Evolutionary conservation across 2,113 vertebrate species (phyloP).

Genomic region (Hydropotes inermis): DNA sequence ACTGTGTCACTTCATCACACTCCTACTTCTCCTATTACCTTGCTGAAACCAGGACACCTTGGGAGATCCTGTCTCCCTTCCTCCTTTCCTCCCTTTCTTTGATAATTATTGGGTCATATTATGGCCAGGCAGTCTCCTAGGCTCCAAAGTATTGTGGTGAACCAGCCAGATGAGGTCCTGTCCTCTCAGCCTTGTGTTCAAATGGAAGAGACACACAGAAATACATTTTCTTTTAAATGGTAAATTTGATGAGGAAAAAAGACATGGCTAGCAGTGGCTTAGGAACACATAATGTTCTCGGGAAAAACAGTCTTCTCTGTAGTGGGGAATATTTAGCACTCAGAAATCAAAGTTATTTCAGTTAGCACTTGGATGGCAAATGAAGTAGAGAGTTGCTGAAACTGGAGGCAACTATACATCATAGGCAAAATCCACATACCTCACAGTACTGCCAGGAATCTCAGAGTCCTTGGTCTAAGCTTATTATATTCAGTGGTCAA

Average conservation of each 20-base stretch:
- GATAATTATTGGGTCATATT: background rate
- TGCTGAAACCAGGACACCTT: background rate
- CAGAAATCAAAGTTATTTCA: constrained; percentile 8
- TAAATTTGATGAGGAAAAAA: background rate
- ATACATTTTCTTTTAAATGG: background rate
- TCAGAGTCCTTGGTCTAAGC: background rate
- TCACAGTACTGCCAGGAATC: background rate
- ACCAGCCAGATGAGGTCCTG: background rate
- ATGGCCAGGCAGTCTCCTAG: background rate
- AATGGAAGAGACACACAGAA: background rate
- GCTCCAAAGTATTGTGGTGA: background rate
- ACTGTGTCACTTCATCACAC: background rate
- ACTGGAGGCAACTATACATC: background rate
- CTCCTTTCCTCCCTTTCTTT: background rate
- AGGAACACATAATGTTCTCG: background rate
- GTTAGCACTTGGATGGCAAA: background rate
- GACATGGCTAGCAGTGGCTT: background rate
- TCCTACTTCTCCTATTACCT: background rate
- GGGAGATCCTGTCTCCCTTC: background rate
- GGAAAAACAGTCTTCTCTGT: background rate
- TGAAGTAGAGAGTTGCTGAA: background rate
- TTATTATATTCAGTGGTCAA: background rate
- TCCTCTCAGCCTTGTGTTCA: background rate
- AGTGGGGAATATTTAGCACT: background rate
- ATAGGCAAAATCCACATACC: background rate